phyloP scores from a whole-genome alignment of 2,797 vertebrate species.

The Hoplostethus mediterraneus region DNA sequence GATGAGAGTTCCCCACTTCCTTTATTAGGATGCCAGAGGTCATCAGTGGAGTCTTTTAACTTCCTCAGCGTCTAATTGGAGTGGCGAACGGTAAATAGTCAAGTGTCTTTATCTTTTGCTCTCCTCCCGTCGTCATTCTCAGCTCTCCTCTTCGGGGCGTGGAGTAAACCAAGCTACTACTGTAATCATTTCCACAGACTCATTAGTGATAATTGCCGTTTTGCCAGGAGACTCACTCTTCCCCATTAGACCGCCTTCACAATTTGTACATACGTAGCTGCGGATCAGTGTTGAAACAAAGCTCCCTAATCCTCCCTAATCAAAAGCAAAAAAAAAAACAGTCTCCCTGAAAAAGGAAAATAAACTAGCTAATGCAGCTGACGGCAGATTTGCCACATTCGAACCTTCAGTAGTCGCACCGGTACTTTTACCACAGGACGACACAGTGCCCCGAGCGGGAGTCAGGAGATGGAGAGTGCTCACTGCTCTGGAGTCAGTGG shows the following conservation, averaged over 20 bases:
- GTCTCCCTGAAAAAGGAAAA: not conserved
- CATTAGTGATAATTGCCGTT: slow-evolving; percentile 76
- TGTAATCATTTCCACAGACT: slow-evolving; percentile 73
- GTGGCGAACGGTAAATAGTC: slow-evolving; percentile 63
- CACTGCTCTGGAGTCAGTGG: slow-evolving; percentile 71
- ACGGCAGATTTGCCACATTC: not conserved
- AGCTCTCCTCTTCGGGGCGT: slow-evolving; percentile 43
- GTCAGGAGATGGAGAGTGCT: slow-evolving; percentile 63
- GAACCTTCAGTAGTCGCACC: not conserved
- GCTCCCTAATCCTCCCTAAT: slow-evolving; percentile 10
- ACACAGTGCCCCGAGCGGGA: slow-evolving; percentile 17
- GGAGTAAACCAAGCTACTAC: slow-evolving; percentile 71
- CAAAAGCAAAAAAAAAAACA: slow-evolving; percentile 13
- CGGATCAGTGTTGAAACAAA: not conserved
- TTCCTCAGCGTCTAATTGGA: slow-evolving; percentile 70
- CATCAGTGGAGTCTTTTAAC: slow-evolving; percentile 82
- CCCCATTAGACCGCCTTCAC: slow-evolving; percentile 50
- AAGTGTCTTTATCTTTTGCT: slow-evolving; percentile 45
- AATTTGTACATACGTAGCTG: slow-evolving; percentile 9
- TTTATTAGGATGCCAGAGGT: slow-evolving; percentile 80
- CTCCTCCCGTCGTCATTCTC: slow-evolving; percentile 30
- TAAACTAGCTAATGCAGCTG: not conserved
- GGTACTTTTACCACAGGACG: slow-evolving; percentile 4
- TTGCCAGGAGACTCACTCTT: slow-evolving; percentile 60
- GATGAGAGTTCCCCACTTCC: slow-evolving; percentile 71